These are phyloP conservation scores for Papilio glaucus DNA, from an alignment of 1,140 invertebrate genomes.

Conservation along the genomic window DNA sequence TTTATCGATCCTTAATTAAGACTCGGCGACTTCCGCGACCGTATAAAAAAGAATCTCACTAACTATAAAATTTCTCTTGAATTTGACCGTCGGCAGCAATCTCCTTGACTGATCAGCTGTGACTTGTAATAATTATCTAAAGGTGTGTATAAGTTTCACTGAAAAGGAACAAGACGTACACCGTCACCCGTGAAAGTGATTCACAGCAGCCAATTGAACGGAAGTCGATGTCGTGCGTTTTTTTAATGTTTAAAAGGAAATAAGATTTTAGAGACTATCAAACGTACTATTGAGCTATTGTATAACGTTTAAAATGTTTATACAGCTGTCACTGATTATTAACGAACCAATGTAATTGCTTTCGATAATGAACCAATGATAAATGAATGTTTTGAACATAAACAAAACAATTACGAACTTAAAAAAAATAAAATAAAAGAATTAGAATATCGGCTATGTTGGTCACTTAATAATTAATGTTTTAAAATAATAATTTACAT, in stretches of 20 bases:
- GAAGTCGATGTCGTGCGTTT: constrained; percentile 22
- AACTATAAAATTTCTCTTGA: not conserved
- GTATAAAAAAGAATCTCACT: not conserved
- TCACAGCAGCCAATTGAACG: not conserved
- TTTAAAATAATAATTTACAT: too few relatives aligned
- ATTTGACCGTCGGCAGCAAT: constrained; percentile 29
- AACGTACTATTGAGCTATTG: not conserved
- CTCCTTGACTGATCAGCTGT: constrained; percentile 35
- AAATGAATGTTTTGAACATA: too few relatives aligned
- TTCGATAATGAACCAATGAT: not conserved
- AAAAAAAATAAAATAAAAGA: not conserved
- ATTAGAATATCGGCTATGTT: not conserved
- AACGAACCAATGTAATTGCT: not conserved
- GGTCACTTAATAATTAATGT: not conserved
- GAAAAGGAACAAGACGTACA: constrained; percentile 31
- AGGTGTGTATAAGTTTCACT: constrained; percentile 36
- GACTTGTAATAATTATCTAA: constrained; percentile 25
- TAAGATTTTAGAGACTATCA: constrained; percentile 16
- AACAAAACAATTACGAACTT: not conserved
- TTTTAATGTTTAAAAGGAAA: constrained; percentile 23
- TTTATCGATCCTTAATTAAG: too few relatives aligned
- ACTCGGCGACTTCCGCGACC: not conserved
- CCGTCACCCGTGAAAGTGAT: constrained; percentile 18
- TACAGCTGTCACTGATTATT: constrained; percentile 8
- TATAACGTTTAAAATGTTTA: constrained; percentile 19